Conservation (phyloP, 2,888 invertebrate species). For the Eupithecia abbreviata region DNA sequence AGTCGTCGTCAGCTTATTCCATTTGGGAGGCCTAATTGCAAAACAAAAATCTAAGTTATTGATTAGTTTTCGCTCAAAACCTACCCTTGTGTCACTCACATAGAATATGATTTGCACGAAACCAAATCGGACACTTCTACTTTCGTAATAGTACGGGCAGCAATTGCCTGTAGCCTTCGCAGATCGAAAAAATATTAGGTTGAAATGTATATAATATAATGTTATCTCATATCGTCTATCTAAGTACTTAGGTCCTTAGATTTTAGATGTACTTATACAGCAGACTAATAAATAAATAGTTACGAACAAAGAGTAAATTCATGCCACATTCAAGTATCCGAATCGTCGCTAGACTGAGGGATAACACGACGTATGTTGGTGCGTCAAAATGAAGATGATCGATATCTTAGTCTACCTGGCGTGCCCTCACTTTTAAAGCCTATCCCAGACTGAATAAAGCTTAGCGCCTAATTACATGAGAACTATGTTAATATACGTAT, state of each 20-base stretch:
- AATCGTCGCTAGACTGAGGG: neutral
- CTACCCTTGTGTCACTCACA: too few relatives aligned
- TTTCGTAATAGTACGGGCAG: too few relatives aligned
- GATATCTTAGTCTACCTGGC: slow-evolving; percentile 32
- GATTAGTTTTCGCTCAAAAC: too few relatives aligned
- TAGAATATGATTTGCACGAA: too few relatives aligned
- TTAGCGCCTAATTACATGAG: neutral
- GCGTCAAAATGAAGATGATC: slow-evolving; percentile 32
- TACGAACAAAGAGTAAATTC: neutral
- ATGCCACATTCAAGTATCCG: neutral
- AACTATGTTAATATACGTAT: neutral
- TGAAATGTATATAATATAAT: neutral
- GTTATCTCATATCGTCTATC: neutral
- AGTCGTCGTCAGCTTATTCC: too few relatives aligned
- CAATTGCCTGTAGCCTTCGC: neutral
- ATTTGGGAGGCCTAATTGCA: too few relatives aligned
- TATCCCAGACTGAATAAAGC: slow-evolving; percentile 16
- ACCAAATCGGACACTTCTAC: too few relatives aligned
- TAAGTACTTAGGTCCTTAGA: neutral
- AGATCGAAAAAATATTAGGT: neutral
- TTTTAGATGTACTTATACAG: neutral
- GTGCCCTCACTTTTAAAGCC: slow-evolving; percentile 10
- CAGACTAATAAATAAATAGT: neutral
- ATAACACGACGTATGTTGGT: slow-evolving; percentile 18
- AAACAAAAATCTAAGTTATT: too few relatives aligned